Evolutionary conservation across 2,113 vertebrate species (phyloP), one percentile per base, ranked within the genome.

Genomic region (Tupaia tana): DNA sequence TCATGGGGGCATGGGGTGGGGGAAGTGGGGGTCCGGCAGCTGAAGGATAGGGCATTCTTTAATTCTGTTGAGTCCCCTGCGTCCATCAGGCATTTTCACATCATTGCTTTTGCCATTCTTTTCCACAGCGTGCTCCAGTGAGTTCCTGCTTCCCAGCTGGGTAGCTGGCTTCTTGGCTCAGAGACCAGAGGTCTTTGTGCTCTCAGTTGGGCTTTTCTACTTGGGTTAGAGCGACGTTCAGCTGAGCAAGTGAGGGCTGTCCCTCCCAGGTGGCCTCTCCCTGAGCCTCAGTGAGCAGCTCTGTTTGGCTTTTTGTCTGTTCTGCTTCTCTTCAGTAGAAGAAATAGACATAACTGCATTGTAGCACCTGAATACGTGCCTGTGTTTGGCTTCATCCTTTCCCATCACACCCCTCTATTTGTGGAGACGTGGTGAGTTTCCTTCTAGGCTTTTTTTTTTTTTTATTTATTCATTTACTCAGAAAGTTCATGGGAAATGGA

Each of bases 81-180:
- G 75, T 77, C 71, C 59, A 67, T 67, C 75, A 91, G 77, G 34
- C 24, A 34, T 91, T 59, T 59, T 78, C 86, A 86, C 74, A 63
- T 85, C 54, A 22, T 81, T 79, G 80, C 83, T 89, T 91, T 86
- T 95, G 82, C 80, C 61, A 54, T 54, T 88, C 24, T 91, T 88
- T 94, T 90, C 73, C 78, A 69, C 25, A 88, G 19, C 64, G 89
- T 78, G 58, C 31, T 87, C 52, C n/a, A 92, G 52, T 91, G 69
- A 78, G 86, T 95, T 74, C 22, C 25, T 73, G 25, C 34, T 80
- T 52, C 80, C 59, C 3, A 6, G 54, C 64, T 81, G 43, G 58
- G 64, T 90, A 80, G 69, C 52, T 87, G 34, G 10, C 93, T 94
- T 96, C 73, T 97, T 97, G 92, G 79, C 81, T 95, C 59, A 73